Base-by-base conservation (phyloP, 2,113 vertebrate species). In the Bubo bubo region DNA sequence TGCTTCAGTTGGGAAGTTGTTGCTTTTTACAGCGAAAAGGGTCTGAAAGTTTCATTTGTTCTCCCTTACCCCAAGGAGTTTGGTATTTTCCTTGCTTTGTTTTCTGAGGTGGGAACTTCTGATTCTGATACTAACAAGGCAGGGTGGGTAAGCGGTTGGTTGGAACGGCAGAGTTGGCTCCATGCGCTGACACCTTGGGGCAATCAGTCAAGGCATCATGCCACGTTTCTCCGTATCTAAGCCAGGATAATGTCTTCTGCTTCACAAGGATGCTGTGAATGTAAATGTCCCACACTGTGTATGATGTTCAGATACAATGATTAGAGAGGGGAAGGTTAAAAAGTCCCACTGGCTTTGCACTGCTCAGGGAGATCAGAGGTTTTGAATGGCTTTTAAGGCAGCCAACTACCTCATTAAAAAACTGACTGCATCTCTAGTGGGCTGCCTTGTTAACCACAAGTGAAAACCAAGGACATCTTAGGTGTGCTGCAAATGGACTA, bases 181-280 rank as follows among this genome's bases (percentile, higher is more conserved):
- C 0, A 0, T 68, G 34, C 15, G 58, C 41, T 24, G 53, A 39
- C 32, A 32, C 23, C 34, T 22, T 47, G 55, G 47, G 59, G 23
- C 39, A 32, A 7, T 24, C 45, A n/a, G 52, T 15, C 32, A 50
- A 45, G 62, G 37, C n/a, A 53, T 20, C 21, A 4, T 10, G 35
- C 7, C 34, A 6, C 17, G 2, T 32, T 45, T 64, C 55, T 79
- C 62, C 5, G 2, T 34, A 18, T 52, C 28, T 53, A 64, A 85
- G 34, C 28, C 52, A 67, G 53, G 27, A 43, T 34, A 71, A 23
- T 3, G 12, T n/a, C 28, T 73, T 56, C 53, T 87, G 32, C 66
- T 79, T 83, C 37, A 35, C 28, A 17, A 56, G 27, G 47, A 27
- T 52, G 47, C 52, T 62, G 26, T 21, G 43, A 47, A 56, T 45